Base-by-base conservation (phyloP, 2,113 vertebrate genomes). In the Picathartes gymnocephalus region DNA sequence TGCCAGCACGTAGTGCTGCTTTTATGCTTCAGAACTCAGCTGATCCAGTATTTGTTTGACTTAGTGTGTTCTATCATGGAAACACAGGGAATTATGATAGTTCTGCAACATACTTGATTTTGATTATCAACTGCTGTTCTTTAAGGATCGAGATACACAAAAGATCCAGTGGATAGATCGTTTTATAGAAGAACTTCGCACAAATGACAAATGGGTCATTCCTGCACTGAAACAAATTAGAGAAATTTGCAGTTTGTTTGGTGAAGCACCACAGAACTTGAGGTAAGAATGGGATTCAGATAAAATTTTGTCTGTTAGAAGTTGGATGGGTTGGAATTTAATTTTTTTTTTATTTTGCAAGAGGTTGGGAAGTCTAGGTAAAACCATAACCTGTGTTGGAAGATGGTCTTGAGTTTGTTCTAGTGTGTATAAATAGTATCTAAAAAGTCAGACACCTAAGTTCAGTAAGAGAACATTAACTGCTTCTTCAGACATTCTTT, bases 111-210 rank as follows among this genome's bases (percentile, higher is more conserved):
- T 70, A 30, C 60, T 92, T 94, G 90, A 88, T 58, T 89, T 87
- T 96, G 77, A 95, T 47, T 72, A 13, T 86, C 40, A 93, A 81
- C n/a, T 23, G 35, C 88, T 97, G 33, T 92, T 95, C 73, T 97
- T 97, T 86, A 97, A 99, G 99, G 99, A 99, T 97, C 98, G 99
- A 96, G 99, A 99, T 95, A 99, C 99, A 9, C 99, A 99, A 79
- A 99, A 99, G 98, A 99, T 99, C 93, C 99, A 99, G 86, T 99
- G 99, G 99, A 99, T 99, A 96, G 99, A 99, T 97, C 99, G 99
- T 77, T 99, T 99, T 97, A 99, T 99, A 98, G 99, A 99, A 98
- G 99, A 99, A 92, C 98, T 99, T 96, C 99, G 99, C 97, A 99
- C 99, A 96, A 99, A 99, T 97, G 99, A 99, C 97, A 99, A 99